These are phyloP conservation scores for Acleris literana DNA, from an alignment of 2,888 invertebrate genomes.

Conservation along the genomic window DNA sequence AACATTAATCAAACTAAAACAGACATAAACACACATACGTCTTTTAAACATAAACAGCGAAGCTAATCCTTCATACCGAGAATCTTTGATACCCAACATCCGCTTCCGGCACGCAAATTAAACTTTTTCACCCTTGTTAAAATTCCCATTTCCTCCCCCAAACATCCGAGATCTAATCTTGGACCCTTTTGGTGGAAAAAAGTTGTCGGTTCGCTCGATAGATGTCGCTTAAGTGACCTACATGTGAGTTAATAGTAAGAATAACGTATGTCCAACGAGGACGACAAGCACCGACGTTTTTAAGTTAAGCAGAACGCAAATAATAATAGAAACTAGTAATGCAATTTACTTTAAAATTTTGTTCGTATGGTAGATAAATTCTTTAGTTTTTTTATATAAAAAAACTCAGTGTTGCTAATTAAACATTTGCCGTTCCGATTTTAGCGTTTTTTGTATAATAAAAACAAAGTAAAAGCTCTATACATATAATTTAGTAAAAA, in stretches of 20 bases:
- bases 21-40: not conserved
- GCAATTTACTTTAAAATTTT: too few species aligned
- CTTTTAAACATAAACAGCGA: not conserved
- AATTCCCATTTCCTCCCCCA: constrained; percentile 47
- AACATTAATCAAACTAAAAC: not conserved
- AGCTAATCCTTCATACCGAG: constrained; percentile 29
- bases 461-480: too few species aligned
- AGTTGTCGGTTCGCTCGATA: constrained; percentile 31
- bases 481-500: too few species aligned
- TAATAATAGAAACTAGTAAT: too few species aligned
- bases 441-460: too few species aligned
- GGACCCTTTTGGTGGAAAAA: constrained; percentile 35
- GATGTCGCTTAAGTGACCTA: constrained; percentile 36
- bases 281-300: not conserved
- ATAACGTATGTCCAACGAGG: too few species aligned
- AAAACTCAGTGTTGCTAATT: too few species aligned
- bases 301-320: not conserved
- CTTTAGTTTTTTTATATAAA: too few species aligned
- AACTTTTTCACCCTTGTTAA: constrained; percentile 45
- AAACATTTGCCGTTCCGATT: too few species aligned
- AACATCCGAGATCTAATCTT: constrained; percentile 47
- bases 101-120: constrained; percentile 23
- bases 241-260: constrained; percentile 9
- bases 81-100: constrained; percentile 36
- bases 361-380: too few species aligned